Base-by-base conservation (phyloP, 1,140 invertebrate species). In the Hydropsyche tenuis region DNA sequence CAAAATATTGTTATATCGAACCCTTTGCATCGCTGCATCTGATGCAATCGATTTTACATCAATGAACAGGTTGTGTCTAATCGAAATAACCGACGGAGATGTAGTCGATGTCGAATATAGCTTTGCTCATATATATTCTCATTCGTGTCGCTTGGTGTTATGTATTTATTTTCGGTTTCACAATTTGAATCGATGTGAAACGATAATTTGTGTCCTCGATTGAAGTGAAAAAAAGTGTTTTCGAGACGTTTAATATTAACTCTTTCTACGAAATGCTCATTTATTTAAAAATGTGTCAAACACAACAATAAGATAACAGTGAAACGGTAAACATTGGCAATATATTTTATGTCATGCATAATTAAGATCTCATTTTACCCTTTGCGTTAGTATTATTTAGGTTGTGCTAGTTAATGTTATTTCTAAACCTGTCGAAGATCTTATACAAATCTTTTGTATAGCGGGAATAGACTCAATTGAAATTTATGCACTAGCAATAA, bases 341-440 rank as follows among this genome's bases (percentile, higher is more conserved):
- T 37, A 37, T 37, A 37, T 37, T 3, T 3, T 37, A 37, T 37
- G 3, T 37, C 9, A 60, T 60, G 25, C 22, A 16, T 60, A 60
- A 25, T 60, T 60, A 60, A 60, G 56, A 60, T 60, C 56, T 60
- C 56, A 60, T 60, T 23, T 60, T 25, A 7, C 30, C 30, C 30
- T 9, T 60, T 60, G 23, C n/a, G 23, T 3, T 60, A 60, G 56
- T 60, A 60, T 60, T 60, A 60, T 60, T 60, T 60, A 60, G 56
- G 56, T 60, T 60, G 56, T 60, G 56, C 22, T 60, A 25, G 23
- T 60, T 25, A 27, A 48, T 48, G 14, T 48, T 48, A n/a, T 48
- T 48, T 48, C 45, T 48, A 48, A 48, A 48, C 14, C 16, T 48
- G 2, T 37, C 30, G 3, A 37, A 37, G 9, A 37, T 37, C 9